Evolutionary conservation across 1,140 invertebrate genomes (phyloP).

Genomic region (Tetraneura akinire): DNA sequence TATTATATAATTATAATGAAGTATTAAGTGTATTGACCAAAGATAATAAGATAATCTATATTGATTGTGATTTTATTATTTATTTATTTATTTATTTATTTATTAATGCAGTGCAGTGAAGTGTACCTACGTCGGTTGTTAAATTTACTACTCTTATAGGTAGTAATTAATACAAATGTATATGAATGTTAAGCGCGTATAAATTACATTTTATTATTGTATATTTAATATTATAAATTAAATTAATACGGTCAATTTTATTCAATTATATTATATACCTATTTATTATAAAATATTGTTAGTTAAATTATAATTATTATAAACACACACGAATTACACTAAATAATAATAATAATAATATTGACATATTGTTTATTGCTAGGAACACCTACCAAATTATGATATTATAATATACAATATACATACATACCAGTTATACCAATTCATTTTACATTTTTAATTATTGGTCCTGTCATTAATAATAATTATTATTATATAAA

Average conservation of each 20-base stretch:
- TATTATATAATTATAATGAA: neutral
- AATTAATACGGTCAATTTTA: constrained; percentile 20
- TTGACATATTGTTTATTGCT: too few species aligned
- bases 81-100: neutral
- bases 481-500: too few species aligned
- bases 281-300: neutral
- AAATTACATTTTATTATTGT: neutral
- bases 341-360: too few species aligned
- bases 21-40: neutral
- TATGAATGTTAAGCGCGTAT: too few species aligned
- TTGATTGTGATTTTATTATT: too few species aligned
- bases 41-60: constrained; percentile 9
- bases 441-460: too few species aligned
- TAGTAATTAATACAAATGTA: too few species aligned
- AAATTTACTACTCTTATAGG: neutral
- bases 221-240: neutral
- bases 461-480: too few species aligned
- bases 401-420: too few species aligned
- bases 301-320: neutral
- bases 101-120: neutral
- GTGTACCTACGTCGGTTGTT: neutral
- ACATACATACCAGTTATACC: too few species aligned
- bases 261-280: neutral
- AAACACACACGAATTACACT: constrained; percentile 21
- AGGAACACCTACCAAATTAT: too few species aligned